These are phyloP conservation scores for Dasypus novemcinctus DNA, from an alignment of 2,113 vertebrate species.

Conservation along the genomic window DNA sequence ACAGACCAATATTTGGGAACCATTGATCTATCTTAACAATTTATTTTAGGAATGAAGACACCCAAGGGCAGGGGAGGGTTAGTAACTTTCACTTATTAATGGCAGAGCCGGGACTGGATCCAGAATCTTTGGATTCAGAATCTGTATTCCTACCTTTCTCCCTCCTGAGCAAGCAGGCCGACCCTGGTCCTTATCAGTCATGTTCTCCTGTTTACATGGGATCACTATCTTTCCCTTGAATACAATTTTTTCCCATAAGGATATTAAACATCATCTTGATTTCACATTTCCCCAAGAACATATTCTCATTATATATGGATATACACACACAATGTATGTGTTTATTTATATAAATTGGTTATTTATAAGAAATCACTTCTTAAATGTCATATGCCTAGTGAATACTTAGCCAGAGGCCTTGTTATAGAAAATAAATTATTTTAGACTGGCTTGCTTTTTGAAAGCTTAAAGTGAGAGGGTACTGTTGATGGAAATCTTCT, in stretches of 20 bases:
- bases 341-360: background rate
- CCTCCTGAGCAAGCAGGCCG: background rate
- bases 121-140: background rate
- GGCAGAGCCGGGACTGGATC: background rate
- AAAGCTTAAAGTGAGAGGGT: background rate
- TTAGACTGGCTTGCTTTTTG: background rate
- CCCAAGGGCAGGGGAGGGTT: background rate
- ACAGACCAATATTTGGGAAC: background rate
- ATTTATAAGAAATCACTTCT: slow-evolving; percentile 4
- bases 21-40: background rate
- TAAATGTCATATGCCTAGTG: background rate
- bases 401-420: background rate
- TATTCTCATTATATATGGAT: background rate
- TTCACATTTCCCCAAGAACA: background rate
- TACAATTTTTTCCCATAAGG: background rate
- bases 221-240: background rate
- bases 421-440: slow-evolving; percentile 12
- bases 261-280: background rate
- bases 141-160: background rate
- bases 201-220: no score
- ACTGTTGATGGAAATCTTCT: background rate
- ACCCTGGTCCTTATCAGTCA: background rate
- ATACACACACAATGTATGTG: no score
- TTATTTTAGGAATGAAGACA: slow-evolving; percentile 26
- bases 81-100: background rate